Evolutionary conservation across 2,797 vertebrate genomes (phyloP), one percentile per base, ranked within the genome.

Genomic region (Platyrinchus mystaceus): DNA sequence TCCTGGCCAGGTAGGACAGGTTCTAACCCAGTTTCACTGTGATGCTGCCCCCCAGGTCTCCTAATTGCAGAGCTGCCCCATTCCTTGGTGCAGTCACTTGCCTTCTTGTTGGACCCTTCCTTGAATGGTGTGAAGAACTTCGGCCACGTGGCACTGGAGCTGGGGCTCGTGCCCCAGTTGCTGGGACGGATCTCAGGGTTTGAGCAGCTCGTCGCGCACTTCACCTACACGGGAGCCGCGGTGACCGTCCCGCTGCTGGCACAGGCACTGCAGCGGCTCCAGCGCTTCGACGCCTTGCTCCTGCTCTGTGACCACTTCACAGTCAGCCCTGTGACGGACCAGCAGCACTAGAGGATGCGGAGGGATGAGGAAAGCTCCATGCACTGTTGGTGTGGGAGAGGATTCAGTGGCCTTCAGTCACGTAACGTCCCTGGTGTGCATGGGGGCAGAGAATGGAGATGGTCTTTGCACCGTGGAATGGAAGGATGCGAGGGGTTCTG

Each of bases 261-360:
- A 17, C 87, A 46, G 39, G 92, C 64, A 7, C 92, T 97, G 77
- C 92, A 96, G 84, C 92, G 36, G 55, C 95, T 96, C 49, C 96
- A 94, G 87, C 73, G 96, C 2, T 93, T 96, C 0, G 97, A 97
- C 1, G 90, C 92, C 15, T 16, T 96, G 59, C 93, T 97, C 28
- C 80, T 97, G 73, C 95, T 96, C 52, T 96, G 93, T 1, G 92
- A 97, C 74, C 94, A 96, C 91, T 95, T 94, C 4, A 43, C 32
- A 0, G 60, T 75, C 36, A 59, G 63, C 87, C 73, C 78, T 8
- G 7, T n/a, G 2, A 84, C 36, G 0, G 67, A 60, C 37, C 23
- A 8, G 64, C 89, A 85, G 73, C 20, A 9, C 87, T 96, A 93
- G 87, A n/a, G 66, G 18, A 24, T 3, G 0, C 13, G 5, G 6